A percentile compares a stretch with the other conserved stretches of the same genome.
phyloP scores from a whole-genome alignment of 1,140 invertebrate genomes.

The Cyrtorhinus lividipennis region DNA sequence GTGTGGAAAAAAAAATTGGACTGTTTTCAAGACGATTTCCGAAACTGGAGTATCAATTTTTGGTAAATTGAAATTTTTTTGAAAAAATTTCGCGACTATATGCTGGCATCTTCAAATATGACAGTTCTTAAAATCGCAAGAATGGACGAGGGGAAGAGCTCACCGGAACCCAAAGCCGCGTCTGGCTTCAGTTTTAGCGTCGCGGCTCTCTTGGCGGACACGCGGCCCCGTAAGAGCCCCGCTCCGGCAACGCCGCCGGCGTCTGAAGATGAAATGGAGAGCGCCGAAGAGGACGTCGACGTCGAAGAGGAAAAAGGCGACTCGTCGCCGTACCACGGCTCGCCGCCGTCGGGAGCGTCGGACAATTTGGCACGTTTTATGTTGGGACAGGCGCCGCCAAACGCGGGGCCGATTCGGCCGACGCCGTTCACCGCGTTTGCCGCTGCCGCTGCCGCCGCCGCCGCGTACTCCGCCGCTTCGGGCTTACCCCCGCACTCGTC shows the following conservation, averaged over 20 bases:
- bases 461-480: conserved; percentile 24
- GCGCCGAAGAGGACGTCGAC: conserved; percentile 19
- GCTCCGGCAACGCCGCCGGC: neutral
- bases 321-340: neutral
- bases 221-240: conserved; percentile 20
- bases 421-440: conserved; percentile 28
- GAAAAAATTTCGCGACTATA: conserved; percentile 10
- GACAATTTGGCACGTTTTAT: conserved; percentile 19
- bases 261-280: conserved; percentile 8
- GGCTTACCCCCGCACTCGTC: conserved; percentile 20
- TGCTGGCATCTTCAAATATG: conserved; percentile 20
- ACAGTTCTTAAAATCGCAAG: conserved; percentile 17
- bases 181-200: conserved; percentile 35
- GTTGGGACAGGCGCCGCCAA: conserved; percentile 16
- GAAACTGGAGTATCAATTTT: too few relatives aligned
- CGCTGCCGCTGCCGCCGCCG: conserved; percentile 23
- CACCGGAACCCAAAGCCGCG: conserved; percentile 26
- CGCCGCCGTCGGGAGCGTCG: conserved; percentile 12
- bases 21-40: too few relatives aligned
- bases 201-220: conserved; percentile 34
- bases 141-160: conserved; percentile 25
- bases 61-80: too few relatives aligned
- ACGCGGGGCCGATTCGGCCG: conserved; percentile 26
- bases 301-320: conserved; percentile 13
- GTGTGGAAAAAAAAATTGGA: too few relatives aligned